These are phyloP conservation scores for Xiphophorus couchianus DNA, from an alignment of 2,113 vertebrate species.

Conservation along the genomic window DNA sequence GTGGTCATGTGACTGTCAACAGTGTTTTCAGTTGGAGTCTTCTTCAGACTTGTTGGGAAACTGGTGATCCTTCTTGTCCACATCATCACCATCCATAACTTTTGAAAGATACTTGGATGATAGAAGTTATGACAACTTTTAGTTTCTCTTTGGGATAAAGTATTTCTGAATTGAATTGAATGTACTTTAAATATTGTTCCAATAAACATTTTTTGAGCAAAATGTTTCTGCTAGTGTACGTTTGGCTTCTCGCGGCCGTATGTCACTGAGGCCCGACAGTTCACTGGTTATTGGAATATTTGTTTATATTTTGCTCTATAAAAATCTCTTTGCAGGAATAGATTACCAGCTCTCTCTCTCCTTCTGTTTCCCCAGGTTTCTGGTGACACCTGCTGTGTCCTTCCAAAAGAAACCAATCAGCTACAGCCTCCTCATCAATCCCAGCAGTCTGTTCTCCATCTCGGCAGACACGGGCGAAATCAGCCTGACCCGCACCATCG, in stretches of 20 bases:
- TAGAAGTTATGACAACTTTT: too few species aligned
- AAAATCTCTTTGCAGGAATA: neutral
- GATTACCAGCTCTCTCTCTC: neutral
- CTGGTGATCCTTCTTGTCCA: too few species aligned
- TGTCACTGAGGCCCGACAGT: neutral
- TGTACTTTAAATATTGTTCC: neutral
- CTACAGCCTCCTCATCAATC: conserved; percentile 89
- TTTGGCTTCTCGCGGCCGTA: neutral
- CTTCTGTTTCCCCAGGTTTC: conserved; percentile 77
- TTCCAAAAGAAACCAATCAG: conserved; percentile 87
- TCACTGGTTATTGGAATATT: neutral
- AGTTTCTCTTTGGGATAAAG: too few species aligned
- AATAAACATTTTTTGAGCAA: neutral
- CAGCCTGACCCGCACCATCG: conserved; percentile 82
- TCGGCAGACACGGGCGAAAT: conserved; percentile 80
- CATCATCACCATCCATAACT: too few species aligned
- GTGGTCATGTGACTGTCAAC: too few species aligned
- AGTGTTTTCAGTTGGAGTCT: too few species aligned
- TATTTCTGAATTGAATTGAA: too few species aligned
- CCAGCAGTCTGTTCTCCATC: conserved; percentile 86
- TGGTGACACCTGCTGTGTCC: conserved; percentile 84
- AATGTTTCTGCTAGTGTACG: neutral
- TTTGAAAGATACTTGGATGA: too few species aligned
- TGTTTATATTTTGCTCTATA: neutral
- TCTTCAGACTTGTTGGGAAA: too few species aligned